Base-by-base conservation (phyloP, 2,888 invertebrate species). In the Anarsia innoxiella region DNA sequence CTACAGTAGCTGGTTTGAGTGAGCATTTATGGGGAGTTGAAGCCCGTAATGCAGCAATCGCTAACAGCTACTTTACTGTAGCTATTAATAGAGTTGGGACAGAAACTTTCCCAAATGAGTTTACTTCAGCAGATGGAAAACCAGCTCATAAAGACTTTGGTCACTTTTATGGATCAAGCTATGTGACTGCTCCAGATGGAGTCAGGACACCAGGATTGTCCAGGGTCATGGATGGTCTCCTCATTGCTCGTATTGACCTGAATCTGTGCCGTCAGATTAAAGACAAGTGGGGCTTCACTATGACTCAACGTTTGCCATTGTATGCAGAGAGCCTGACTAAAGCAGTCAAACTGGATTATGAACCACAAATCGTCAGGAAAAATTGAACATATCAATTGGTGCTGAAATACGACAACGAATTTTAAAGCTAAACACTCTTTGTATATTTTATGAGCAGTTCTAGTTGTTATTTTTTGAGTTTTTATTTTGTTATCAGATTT, bases 21-120 rank as follows among this genome's bases (percentile, higher is more conserved):
- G 98, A 99, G 71, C 97, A 97, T 1, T 71, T 99, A 39, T 99
- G 99, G 99, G 89, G 91, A 2, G 90, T 99, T 40, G 99, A 99
- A 82, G 99, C 99, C 0, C 86, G 99, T 44, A 95, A 94, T 85
- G 99, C 99, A 12, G 98, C 99, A 1, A 93, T 99, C 48, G 97
- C 99, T 0, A 99, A 99, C 66, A 93, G 92, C 58, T 99, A 97
- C 66, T 99, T 92, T 63, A 94, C 98, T 0, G 96, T 94, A 66
- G 96, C 95, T 19, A 90, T 91, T 19, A 99, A 99, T 72, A 90
- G 99, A 51, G 97, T 99, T 0, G 99, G 99, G 36, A 93, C 92
- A 1, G 98, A 97, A 72, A 66, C 71, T 14, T 91, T 97, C 75
- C 91, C 93, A 2, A 79, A 84, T 68, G 82, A 84, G 44, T 84